phyloP scores from a whole-genome alignment of 2,888 invertebrate genomes.

The Dryobota labecula region DNA sequence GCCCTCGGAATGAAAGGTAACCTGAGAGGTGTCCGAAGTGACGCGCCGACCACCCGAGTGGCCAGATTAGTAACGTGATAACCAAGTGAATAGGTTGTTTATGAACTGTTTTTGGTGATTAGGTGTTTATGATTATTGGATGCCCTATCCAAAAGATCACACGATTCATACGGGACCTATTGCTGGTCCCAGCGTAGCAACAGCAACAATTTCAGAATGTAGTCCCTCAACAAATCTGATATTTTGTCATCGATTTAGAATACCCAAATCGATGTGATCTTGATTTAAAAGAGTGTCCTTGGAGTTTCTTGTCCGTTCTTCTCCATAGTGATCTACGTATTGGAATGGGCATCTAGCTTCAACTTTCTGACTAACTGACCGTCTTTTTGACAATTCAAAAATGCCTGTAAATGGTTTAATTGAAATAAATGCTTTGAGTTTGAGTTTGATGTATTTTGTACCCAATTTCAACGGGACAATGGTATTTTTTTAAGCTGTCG shows the following conservation, averaged over 20 bases:
- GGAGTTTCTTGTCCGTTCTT: too few species aligned
- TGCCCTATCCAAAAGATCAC: not conserved
- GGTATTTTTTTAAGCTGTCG: not conserved
- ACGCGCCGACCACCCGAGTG: conserved; percentile 48
- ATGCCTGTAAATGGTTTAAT: too few species aligned
- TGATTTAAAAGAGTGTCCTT: too few species aligned
- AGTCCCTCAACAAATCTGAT: not conserved
- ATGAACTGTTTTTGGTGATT: conserved; percentile 1
- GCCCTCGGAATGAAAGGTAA: conserved; percentile 42
- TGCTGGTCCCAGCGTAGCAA: not conserved
- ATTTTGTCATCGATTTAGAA: too few species aligned
- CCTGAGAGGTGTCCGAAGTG: conserved; percentile 37
- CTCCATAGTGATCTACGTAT: too few species aligned
- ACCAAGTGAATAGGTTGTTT: conserved; percentile 20
- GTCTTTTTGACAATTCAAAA: too few species aligned
- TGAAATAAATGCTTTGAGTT: too few species aligned
- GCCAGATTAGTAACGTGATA: conserved; percentile 55
- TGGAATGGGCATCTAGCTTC: too few species aligned
- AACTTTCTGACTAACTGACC: too few species aligned
- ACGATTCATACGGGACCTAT: not conserved
- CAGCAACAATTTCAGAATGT: not conserved
- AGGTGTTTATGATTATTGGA: conserved; percentile 7
- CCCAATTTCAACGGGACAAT: not conserved
- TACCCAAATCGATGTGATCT: too few species aligned
- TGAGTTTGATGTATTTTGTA: too few species aligned